phyloP scores from a whole-genome alignment of 2,888 invertebrate genomes.

The Pachycephus smyrnensis region DNA sequence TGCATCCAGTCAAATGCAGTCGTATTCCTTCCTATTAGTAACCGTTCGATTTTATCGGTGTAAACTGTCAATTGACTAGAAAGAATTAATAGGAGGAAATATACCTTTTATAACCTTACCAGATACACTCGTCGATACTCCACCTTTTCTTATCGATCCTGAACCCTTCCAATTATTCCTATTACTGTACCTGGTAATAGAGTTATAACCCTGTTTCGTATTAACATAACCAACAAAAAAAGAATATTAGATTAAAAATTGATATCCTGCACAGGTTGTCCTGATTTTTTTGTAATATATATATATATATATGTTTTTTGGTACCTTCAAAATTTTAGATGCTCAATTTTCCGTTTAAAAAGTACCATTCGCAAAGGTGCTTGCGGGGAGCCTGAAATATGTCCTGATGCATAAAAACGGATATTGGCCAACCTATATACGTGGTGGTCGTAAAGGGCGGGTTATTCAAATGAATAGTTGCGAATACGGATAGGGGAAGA shows the following conservation, averaged over 20 bases:
- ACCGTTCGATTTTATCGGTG: neutral
- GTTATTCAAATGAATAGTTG: conserved; percentile 25
- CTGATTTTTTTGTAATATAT: too few species aligned
- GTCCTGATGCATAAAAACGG: neutral
- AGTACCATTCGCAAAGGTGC: neutral
- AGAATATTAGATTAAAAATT: neutral
- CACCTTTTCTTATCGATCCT: neutral
- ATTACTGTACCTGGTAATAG: neutral
- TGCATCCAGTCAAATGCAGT: neutral
- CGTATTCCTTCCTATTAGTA: neutral
- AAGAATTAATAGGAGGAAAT: neutral
- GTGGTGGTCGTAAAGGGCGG: conserved; percentile 20
- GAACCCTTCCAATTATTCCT: neutral
- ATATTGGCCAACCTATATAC: too few species aligned
- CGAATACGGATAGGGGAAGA: conserved; percentile 3
- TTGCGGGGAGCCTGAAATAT: neutral
- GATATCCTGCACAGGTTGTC: too few species aligned
- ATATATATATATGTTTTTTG: too few species aligned
- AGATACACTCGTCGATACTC: neutral
- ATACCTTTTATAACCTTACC: neutral
- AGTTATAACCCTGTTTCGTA: neutral
- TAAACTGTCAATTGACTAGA: neutral
- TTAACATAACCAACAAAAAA: neutral
- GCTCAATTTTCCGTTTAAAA: neutral
- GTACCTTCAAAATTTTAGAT: too few species aligned